Conservation (phyloP, 2,797 vertebrate genomes). For the Sarcophilus harrisii region DNA sequence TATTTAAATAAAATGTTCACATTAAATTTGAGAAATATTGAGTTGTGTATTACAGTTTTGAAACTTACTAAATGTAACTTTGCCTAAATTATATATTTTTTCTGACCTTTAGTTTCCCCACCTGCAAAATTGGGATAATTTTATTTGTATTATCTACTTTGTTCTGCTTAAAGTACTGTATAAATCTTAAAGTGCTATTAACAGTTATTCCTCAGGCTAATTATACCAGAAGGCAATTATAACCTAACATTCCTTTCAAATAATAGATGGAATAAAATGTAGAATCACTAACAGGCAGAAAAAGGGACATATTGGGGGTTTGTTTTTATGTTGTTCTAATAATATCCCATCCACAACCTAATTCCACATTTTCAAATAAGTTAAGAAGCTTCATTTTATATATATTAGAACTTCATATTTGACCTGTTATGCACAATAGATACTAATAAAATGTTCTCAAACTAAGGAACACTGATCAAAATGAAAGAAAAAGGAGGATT, state of each 20-base stretch:
- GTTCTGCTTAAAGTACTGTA: neutral
- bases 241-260: neutral
- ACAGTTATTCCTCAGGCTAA: neutral
- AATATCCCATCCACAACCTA: neutral
- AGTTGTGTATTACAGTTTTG: neutral
- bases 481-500: conserved; percentile 5
- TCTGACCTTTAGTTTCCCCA: conserved; percentile 27
- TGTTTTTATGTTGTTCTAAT: neutral
- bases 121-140: neutral
- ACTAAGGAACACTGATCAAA: conserved; percentile 27
- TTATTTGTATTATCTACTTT: neutral
- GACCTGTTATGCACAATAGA: neutral
- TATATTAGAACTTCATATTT: neutral
- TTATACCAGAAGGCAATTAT: neutral
- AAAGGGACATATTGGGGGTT: neutral
- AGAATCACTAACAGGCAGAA: neutral
- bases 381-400: conserved; percentile 11
- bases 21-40: neutral
- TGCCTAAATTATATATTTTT: neutral
- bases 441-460: neutral
- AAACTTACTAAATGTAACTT: neutral
- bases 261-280: neutral
- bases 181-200: neutral
- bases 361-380: conserved; percentile 1
- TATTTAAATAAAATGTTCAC: neutral